phyloP scores from a whole-genome alignment of 2,888 invertebrate genomes.

The Erynnis tages region DNA sequence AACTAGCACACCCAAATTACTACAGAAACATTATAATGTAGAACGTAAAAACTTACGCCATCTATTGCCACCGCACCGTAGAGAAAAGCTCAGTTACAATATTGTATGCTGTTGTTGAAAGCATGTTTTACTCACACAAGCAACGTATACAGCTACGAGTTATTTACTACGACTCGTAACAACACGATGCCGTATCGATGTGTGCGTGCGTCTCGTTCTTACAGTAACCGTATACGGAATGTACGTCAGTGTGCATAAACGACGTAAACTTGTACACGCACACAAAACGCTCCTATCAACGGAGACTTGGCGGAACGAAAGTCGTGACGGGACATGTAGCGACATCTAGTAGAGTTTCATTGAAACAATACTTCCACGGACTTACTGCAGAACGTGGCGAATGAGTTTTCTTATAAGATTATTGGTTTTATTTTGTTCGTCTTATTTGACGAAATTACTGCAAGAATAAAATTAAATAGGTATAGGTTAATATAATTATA shows the following conservation, averaged over 20 bases:
- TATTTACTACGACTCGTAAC: slow-evolving; percentile 31
- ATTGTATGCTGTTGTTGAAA: slow-evolving; percentile 37
- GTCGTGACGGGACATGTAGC: slow-evolving; percentile 54
- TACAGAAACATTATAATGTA: background rate
- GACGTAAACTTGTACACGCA: slow-evolving; percentile 41
- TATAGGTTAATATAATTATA: too few species aligned
- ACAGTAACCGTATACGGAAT: slow-evolving; percentile 35
- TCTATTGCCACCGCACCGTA: slow-evolving; percentile 44
- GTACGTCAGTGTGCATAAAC: slow-evolving; percentile 40
- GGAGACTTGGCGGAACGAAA: slow-evolving; percentile 39
- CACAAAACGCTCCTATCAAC: slow-evolving; percentile 40
- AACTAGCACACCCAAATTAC: too few species aligned
- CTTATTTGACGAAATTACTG: background rate
- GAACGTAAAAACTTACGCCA: slow-evolving; percentile 47
- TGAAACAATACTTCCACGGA: slow-evolving; percentile 45
- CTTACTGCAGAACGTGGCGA: slow-evolving; percentile 48
- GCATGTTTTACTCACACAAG: slow-evolving; percentile 29
- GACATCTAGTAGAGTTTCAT: slow-evolving; percentile 58
- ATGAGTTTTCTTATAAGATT: slow-evolving; percentile 36
- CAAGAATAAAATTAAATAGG: slow-evolving; percentile 3
- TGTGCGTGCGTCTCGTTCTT: slow-evolving; percentile 43
- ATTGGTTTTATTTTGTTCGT: background rate
- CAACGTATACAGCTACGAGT: slow-evolving; percentile 24
- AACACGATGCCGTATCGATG: slow-evolving; percentile 24
- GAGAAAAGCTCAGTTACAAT: slow-evolving; percentile 33